Evolutionary conservation across 2,113 vertebrate species (phyloP), one percentile per base, ranked within the genome.

Genomic region (Camelus bactrianus): DNA sequence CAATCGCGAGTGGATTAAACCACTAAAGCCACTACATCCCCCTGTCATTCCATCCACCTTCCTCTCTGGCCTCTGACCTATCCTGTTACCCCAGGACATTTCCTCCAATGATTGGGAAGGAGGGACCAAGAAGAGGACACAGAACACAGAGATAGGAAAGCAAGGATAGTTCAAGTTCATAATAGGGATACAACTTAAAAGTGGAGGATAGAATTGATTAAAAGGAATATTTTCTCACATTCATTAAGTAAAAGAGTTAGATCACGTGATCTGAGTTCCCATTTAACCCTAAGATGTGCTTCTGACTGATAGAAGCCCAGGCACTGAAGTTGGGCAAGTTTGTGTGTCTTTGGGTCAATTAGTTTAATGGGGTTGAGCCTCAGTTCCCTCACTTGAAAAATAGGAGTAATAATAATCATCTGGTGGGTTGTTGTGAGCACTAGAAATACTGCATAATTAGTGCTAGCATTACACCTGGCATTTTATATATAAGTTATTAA

Each of bases 361-460:
- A 54, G 10, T 56, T 85, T 70, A 67, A 75, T 48, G 73, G n/a
- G 17, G 56, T 30, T 8, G 38, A 79, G 12, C 9, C 35, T 88
- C 26, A 35, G 56, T 84, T 79, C 83, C 14, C 28, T 75, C 32
- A 15, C 58, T 70, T 54, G 65, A 89, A 96, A 94, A 82, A 58
- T 5, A 96, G 13, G 42, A 90, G 42, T 50, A 73, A 58, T 42
- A 73, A 54, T 26, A 58, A 73, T 46, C 26, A n/a, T 50, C 19
- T 64, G 35, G 15, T 38, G 46, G 46, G 22, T 15, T 75, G 50
- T 65, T 16, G 6, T 82, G 42, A 93, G 11, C 17, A 30, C n/a
- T 56, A 46, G 38, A 83, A 73, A 46, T 73, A 70, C 50, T 54
- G 32, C 17, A 32, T 16, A 65, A 87, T 28, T 19, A 67, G 62